phyloP scores from a whole-genome alignment of 2,113 vertebrate species.

The Sorex fumeus region DNA sequence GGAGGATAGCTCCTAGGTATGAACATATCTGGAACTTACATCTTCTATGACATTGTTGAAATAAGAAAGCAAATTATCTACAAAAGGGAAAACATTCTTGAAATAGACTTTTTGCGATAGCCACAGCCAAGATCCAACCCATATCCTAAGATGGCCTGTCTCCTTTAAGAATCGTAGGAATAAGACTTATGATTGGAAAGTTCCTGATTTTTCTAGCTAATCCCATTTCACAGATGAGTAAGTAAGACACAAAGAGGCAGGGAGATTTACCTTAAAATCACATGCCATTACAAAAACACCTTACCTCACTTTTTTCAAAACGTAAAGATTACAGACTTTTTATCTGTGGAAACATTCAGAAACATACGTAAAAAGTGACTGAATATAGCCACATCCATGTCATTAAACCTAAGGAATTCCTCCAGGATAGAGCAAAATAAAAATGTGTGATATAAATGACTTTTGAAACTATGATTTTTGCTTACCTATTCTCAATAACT shows the following conservation, averaged over 20 bases:
- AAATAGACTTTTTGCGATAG: not conserved
- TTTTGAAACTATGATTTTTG: not conserved
- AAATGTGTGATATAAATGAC: not conserved
- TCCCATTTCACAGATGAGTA: conserved; percentile 35
- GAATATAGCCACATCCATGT: conserved; percentile 4
- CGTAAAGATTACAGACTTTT: not conserved
- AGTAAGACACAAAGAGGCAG: not conserved
- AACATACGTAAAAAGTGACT: not conserved
- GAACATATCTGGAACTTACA: not conserved
- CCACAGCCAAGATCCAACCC: not conserved
- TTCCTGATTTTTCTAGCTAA: conserved; percentile 30
- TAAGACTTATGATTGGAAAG: not conserved
- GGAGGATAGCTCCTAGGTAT: not conserved
- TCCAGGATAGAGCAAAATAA: not conserved
- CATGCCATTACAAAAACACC: not conserved
- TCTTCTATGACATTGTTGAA: not conserved
- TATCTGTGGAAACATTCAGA: not conserved
- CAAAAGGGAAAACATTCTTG: not conserved
- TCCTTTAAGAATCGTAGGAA: not conserved
- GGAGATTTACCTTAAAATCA: not conserved
- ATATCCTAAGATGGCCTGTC: not conserved
- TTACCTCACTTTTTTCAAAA: conserved; percentile 27
- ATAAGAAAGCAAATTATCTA: not conserved
- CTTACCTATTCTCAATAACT: not conserved
- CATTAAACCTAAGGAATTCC: not conserved